A percentile compares a stretch with the other conserved stretches of the same genome.
Conservation (phyloP, 2,888 invertebrate species). For the Xylocampa areola region DNA sequence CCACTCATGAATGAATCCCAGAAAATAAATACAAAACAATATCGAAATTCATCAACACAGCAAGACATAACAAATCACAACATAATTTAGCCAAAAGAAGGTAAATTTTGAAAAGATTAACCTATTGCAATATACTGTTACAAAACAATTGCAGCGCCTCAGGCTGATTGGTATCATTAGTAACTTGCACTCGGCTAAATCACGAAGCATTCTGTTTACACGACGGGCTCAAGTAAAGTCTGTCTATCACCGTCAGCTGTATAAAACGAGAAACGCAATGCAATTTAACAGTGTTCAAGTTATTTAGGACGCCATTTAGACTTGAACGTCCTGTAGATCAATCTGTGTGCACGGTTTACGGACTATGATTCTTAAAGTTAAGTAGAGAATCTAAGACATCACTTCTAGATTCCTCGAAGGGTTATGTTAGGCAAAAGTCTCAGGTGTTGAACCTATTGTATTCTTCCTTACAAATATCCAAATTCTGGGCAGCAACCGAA, state of each 20-base stretch:
- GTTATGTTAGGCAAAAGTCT: no score
- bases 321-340: constrained; percentile 52
- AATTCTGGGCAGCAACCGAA: no score
- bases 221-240: constrained; percentile 1
- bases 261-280: constrained; percentile 40
- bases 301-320: constrained; percentile 54
- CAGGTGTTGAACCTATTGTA: no score
- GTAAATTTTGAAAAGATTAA: no score
- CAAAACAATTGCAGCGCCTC: constrained; percentile 43
- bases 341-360: constrained; percentile 23
- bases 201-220: constrained; percentile 17
- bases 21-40: no score
- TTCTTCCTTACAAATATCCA: no score
- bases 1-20: no score
- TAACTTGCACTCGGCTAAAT: constrained; percentile 35
- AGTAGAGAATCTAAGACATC: no score
- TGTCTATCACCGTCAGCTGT: constrained; percentile 10
- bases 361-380: constrained; percentile 23
- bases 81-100: no score
- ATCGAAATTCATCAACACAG: no score
- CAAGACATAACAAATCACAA: no score
- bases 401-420: no score
- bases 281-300: constrained; percentile 48
- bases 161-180: constrained; percentile 59
- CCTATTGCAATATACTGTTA: constrained; percentile 8